These are phyloP conservation scores for Wiebesia pumilae DNA, from an alignment of 1,140 invertebrate species.

Conservation along the genomic window DNA sequence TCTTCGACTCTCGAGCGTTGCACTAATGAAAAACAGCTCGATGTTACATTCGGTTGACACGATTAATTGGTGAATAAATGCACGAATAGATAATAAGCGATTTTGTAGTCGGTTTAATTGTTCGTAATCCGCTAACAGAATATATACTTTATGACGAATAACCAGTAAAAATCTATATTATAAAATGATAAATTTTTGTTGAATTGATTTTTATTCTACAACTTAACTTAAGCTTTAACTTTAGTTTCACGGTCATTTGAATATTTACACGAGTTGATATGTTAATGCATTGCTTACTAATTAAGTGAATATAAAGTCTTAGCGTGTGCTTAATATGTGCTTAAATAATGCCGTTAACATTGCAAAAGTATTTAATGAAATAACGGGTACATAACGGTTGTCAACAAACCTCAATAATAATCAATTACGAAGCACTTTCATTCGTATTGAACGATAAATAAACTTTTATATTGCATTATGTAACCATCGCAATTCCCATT, in stretches of 20 bases:
- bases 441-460: not conserved
- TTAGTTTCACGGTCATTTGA: too few relatives aligned
- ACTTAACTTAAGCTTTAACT: too few relatives aligned
- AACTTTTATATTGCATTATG: not conserved
- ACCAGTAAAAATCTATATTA: too few relatives aligned
- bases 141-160: not conserved
- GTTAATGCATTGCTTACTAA: not conserved
- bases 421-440: not conserved
- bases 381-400: not conserved
- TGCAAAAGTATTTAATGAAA: not conserved
- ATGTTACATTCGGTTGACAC: not conserved
- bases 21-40: not conserved
- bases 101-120: not conserved
- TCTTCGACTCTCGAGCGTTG: not conserved
- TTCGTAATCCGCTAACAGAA: too few relatives aligned
- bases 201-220: too few relatives aligned
- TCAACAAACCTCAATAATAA: not conserved
- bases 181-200: too few relatives aligned
- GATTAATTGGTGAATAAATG: not conserved
- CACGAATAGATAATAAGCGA: constrained; percentile 1
- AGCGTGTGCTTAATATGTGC: not conserved
- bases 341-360: not conserved
- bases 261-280: not conserved
- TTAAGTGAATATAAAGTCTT: not conserved
- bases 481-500: not conserved